Evolutionary conservation across 2,888 invertebrate genomes (phyloP), one percentile per base, ranked within the genome.

Genomic region (Drosophila melanosoma): DNA sequence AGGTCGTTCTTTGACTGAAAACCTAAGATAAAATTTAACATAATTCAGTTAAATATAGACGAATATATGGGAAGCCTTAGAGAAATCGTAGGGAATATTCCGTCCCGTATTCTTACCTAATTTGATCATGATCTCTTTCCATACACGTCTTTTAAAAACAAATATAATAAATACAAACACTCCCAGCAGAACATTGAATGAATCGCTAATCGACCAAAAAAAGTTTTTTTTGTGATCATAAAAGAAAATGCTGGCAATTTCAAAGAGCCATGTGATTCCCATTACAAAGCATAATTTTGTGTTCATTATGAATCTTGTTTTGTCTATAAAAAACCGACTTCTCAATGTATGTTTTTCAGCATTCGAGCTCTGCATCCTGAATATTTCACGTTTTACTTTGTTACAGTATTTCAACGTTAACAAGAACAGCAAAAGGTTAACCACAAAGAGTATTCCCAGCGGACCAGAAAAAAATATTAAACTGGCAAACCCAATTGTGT

Each of bases 201-300:
- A 94, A 91, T 97, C 96, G 42, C 95, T 94, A 12, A 95, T 91
- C 75, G 94, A 93, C 91, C 90, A 91, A 60, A 93, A 89, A 59
- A 91, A 90, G 92, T 94, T 94, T 82, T 94, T 92, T 93, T 91
- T 91, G 69, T 95, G 94, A 82, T 94, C 92, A 45, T 93, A 91
- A 53, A 94, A 92, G 33, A 95, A 76, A 1, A 95, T 94, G 6
- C 96, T 95, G 15, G 95, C 87, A 7, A 96, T 93, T 91, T 96
- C 96, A 53, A 95, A 94, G 3, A 95, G 93, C 96, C 96, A 97
- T 0, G 95, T 95, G 0, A 96, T 95, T 1, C 97, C 97, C 97
- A 97, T 97, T 53, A 97, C 96, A 71, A 96, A 93, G 93, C 96
- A 96, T 1, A 97, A 93, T 90, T 97, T 97, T 0, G 95, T 94